These are phyloP conservation scores for Gisinianus flammeolus DNA, from an alignment of 2,888 invertebrate genomes.

Conservation along the genomic window DNA sequence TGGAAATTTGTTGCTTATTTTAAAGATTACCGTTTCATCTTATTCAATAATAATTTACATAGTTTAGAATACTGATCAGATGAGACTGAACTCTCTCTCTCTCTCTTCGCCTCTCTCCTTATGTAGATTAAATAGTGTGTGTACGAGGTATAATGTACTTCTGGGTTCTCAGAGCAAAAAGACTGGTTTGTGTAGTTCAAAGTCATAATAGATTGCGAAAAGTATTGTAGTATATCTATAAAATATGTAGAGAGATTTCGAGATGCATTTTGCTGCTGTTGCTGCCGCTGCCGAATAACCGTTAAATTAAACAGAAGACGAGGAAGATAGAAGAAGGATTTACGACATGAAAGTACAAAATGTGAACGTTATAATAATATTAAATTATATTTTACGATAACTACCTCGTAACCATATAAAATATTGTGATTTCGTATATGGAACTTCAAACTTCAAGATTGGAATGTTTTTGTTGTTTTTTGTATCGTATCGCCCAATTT, in stretches of 20 bases:
- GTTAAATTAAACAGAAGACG: background rate
- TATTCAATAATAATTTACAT: slow-evolving; percentile 13
- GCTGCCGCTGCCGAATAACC: background rate
- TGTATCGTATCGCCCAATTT: too few species aligned
- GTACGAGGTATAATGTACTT: background rate
- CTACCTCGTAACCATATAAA: too few species aligned
- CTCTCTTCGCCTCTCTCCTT: background rate
- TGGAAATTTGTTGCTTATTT: background rate
- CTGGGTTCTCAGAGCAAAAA: background rate
- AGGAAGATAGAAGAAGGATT: background rate
- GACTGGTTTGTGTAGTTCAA: background rate
- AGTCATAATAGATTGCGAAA: background rate
- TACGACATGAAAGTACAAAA: background rate
- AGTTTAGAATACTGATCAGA: background rate
- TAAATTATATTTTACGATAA: too few species aligned
- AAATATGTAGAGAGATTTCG: too few species aligned
- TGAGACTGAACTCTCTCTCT: background rate
- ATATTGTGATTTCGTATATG: too few species aligned
- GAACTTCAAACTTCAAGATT: too few species aligned
- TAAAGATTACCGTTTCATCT: slow-evolving; percentile 5
- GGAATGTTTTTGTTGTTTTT: too few species aligned
- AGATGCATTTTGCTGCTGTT: background rate
- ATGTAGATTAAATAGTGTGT: background rate
- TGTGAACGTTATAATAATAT: too few species aligned
- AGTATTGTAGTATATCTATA: background rate